These are phyloP conservation scores for Trachymyrmex septentrionalis DNA, from an alignment of 1,140 invertebrate species.

Conservation along the genomic window DNA sequence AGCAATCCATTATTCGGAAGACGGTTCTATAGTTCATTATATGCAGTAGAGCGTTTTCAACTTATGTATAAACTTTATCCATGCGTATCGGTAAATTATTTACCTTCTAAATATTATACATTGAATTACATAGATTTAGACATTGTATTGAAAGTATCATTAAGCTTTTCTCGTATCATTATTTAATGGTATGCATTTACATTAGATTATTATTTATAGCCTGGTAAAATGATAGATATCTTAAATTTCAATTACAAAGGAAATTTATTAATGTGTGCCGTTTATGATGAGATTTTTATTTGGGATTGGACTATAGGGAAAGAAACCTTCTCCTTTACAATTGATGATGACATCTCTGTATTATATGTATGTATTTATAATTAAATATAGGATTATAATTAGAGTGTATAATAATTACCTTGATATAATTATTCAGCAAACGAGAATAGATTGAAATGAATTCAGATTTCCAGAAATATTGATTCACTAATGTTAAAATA, in stretches of 20 bases:
- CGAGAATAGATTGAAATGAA: no score
- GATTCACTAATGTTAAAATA: no score
- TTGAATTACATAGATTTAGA: not conserved
- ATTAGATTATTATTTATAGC: conserved; percentile 81
- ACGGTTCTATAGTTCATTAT: conserved; percentile 93
- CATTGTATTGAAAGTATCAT: not conserved
- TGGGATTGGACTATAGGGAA: conserved; percentile 91
- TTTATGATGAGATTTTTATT: conserved; percentile 95
- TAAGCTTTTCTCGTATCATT: not conserved
- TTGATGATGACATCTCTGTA: conserved; percentile 94
- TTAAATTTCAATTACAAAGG: conserved; percentile 95
- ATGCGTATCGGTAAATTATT: conserved; percentile 86
- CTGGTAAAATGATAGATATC: conserved; percentile 94
- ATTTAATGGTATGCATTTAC: not conserved
- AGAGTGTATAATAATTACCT: conserved; percentile 34
- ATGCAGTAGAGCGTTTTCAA: conserved; percentile 93
- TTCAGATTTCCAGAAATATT: no score
- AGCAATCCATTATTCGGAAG: conserved; percentile 88
- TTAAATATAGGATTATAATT: conserved; percentile 63
- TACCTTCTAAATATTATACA: not conserved
- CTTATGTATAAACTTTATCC: conserved; percentile 90
- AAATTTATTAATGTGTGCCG: conserved; percentile 93
- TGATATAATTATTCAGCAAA: no score
- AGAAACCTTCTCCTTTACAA: conserved; percentile 88
- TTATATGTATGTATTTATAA: conserved; percentile 88